These are phyloP conservation scores for Clarias pachynema DNA, from an alignment of 2,797 vertebrate genomes.

Conservation along the genomic window DNA sequence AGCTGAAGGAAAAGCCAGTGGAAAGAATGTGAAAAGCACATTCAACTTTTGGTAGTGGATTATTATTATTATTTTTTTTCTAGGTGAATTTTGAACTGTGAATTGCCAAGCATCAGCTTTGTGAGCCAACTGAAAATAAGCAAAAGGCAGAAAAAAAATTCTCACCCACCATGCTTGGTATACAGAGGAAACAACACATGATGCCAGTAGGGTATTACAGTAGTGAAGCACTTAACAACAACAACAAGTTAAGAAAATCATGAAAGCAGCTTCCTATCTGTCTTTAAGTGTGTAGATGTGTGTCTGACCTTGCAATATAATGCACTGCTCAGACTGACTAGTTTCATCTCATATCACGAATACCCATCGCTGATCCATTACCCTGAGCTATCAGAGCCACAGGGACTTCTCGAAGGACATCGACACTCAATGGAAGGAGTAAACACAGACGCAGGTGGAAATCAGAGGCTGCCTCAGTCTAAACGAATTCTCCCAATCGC, in stretches of 20 bases:
- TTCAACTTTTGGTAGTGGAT: not conserved
- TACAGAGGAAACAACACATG: not conserved
- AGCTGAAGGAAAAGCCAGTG: not conserved
- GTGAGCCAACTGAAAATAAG: not conserved
- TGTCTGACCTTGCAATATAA: not conserved
- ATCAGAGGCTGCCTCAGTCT: constrained; percentile 45
- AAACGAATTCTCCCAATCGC: constrained; percentile 52
- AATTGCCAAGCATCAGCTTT: constrained; percentile 6
- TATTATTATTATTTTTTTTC: not conserved
- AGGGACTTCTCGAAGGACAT: constrained; percentile 29
- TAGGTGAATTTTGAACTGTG: not conserved
- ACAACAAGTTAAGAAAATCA: not conserved
- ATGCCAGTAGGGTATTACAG: not conserved
- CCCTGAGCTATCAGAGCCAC: not conserved
- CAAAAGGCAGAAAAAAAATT: not conserved
- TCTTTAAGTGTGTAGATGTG: not conserved
- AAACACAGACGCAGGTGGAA: constrained; percentile 52
- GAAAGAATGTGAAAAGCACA: not conserved
- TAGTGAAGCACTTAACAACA: too few relatives aligned
- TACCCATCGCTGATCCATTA: not conserved
- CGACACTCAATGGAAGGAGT: constrained; percentile 35
- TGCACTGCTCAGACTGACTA: not conserved
- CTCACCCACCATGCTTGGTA: not conserved
- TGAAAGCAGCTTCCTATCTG: not conserved
- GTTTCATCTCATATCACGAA: not conserved